These are phyloP conservation scores for Aphis gossypii DNA, from an alignment of 1,140 invertebrate species.

Conservation along the genomic window DNA sequence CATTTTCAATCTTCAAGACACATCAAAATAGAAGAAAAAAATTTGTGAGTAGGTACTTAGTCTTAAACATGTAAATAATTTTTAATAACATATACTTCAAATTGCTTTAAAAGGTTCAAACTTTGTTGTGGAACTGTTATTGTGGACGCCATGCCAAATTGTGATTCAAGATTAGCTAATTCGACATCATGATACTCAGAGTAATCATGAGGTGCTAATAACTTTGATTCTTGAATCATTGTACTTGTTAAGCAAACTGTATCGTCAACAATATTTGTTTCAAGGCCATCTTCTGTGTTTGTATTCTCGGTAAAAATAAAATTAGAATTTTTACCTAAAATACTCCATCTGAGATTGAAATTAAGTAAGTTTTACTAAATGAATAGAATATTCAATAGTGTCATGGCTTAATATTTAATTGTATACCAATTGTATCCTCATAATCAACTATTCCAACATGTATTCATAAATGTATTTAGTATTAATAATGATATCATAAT, in stretches of 20 bases:
- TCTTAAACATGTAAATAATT: no score
- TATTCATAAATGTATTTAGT: no score
- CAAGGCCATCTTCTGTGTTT: not conserved
- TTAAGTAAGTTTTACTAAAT: not conserved
- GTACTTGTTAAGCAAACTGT: not conserved
- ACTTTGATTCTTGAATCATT: not conserved
- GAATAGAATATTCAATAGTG: not conserved
- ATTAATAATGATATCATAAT: not conserved
- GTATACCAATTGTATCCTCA: no score
- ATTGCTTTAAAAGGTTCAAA: not conserved
- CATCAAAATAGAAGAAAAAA: not conserved
- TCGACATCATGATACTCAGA: not conserved
- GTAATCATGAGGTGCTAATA: not conserved
- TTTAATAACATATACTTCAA: not conserved
- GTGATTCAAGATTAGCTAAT: not conserved
- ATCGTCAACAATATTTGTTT: not conserved
- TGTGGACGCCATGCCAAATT: not conserved
- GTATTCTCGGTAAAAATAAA: not conserved
- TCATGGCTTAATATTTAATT: not conserved
- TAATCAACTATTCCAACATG: no score
- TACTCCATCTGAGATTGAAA: not conserved
- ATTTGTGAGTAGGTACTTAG: not conserved
- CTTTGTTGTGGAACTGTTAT: not conserved
- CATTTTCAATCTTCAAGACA: not conserved
- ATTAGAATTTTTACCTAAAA: constrained; percentile 3